Evolutionary conservation across 2,888 invertebrate species (phyloP).

Genomic region (Eristalis tenax): DNA sequence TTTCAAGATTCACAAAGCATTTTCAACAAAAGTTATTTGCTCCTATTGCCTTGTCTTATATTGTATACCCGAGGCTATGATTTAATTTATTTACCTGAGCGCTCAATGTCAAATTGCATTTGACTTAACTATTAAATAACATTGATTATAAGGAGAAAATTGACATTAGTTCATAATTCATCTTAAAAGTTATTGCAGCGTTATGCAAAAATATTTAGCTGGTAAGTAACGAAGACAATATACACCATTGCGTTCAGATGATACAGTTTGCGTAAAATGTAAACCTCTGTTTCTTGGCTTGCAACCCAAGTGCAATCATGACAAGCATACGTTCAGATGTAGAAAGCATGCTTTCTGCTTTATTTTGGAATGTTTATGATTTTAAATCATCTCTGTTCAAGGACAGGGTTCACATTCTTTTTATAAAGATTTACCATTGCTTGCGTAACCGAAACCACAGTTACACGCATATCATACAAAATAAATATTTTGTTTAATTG

Average conservation of each 20-base stretch:
- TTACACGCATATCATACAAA: conserved; percentile 52
- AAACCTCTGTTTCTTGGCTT: neutral
- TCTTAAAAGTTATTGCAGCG: neutral
- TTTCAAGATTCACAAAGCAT: conserved; percentile 26
- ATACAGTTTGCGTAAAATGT: conserved; percentile 52
- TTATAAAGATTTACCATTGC: conserved; percentile 9
- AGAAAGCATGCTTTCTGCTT: neutral
- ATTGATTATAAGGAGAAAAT: conserved; percentile 20
- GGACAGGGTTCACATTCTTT: conserved; percentile 52
- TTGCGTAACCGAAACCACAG: conserved; percentile 28
- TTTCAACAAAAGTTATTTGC: conserved; percentile 29
- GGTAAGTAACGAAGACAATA: neutral
- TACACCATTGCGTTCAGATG: conserved; percentile 7
- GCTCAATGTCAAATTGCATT: conserved; percentile 59
- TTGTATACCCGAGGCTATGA: neutral
- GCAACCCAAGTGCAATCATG: neutral
- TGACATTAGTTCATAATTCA: neutral
- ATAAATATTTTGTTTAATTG: conserved; percentile 49
- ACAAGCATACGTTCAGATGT: conserved; percentile 24
- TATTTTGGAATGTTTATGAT: neutral
- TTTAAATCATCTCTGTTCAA: conserved; percentile 47
- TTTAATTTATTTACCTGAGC: conserved; percentile 14
- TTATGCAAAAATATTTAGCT: neutral
- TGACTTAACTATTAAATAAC: conserved; percentile 56
- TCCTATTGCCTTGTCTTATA: conserved; percentile 19